Percentiles rank a stretch among this genome's conserved stretches.
These are phyloP conservation scores for Bradypodion ventrale DNA, from an alignment of 2,797 vertebrate species.

Conservation along the genomic window DNA sequence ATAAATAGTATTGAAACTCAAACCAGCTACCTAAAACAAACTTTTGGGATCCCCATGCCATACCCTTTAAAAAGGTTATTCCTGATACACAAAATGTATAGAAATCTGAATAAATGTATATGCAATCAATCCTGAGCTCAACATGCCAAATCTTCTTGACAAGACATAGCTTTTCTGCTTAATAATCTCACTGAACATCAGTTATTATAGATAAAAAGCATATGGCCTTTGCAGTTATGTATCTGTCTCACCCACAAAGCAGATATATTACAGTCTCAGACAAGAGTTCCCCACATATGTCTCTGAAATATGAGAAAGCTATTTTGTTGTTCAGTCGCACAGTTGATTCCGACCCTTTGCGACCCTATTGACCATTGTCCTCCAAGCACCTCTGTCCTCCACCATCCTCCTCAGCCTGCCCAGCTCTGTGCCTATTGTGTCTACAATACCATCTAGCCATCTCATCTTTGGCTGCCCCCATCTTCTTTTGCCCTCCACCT, in stretches of 20 bases:
- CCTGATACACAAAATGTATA: neutral
- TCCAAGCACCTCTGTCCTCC: no score
- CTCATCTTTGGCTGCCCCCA: no score
- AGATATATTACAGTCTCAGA: neutral
- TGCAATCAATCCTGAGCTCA: neutral
- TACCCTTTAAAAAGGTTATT: neutral
- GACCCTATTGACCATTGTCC: no score
- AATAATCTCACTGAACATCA: neutral
- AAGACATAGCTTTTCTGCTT: neutral
- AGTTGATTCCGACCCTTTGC: no score
- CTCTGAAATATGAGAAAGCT: neutral
- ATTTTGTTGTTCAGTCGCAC: no score
- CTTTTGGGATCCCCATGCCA: neutral
- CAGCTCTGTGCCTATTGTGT: no score
- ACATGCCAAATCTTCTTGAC: neutral
- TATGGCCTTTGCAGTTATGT: neutral
- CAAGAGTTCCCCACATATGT: neutral
- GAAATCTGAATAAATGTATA: neutral
- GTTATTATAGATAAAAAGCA: neutral
- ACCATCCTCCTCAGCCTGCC: no score
- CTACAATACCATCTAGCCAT: no score
- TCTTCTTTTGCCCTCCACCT: no score
- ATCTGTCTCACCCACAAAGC: neutral
- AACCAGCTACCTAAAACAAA: neutral
- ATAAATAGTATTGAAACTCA: neutral